Evolutionary conservation across 2,797 vertebrate genomes (phyloP).

Genomic region (Petrocephalus schoutedeni): DNA sequence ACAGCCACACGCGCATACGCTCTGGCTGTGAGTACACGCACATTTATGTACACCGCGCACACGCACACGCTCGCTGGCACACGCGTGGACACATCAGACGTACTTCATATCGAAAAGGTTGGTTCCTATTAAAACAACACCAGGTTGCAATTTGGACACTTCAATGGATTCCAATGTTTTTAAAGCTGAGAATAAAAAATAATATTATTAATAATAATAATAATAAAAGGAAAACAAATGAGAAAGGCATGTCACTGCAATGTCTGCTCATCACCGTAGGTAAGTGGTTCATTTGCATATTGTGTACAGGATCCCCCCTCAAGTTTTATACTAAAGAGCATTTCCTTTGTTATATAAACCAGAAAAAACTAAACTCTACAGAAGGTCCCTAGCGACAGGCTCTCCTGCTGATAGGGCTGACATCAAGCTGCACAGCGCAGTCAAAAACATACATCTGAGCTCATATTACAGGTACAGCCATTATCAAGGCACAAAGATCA

Average conservation of each 20-base stretch:
- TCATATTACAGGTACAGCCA: slow-evolving; percentile 86
- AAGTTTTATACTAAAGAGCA: slow-evolving; percentile 69
- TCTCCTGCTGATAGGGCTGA: slow-evolving; percentile 77
- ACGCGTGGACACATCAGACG: slow-evolving; percentile 58
- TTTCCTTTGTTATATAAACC: slow-evolving; percentile 85
- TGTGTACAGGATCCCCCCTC: slow-evolving; percentile 70
- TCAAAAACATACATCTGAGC: slow-evolving; percentile 86
- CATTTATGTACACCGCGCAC: slow-evolving; percentile 19
- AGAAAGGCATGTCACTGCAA: slow-evolving; percentile 77
- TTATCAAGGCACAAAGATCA: slow-evolving; percentile 84
- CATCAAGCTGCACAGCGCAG: slow-evolving; percentile 92
- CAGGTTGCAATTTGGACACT: slow-evolving; percentile 80
- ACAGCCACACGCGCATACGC: slow-evolving; percentile 36
- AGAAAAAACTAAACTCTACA: slow-evolving; percentile 82
- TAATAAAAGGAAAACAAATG: slow-evolving; percentile 44
- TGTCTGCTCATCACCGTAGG: slow-evolving; percentile 75
- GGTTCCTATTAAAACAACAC: slow-evolving; percentile 82
- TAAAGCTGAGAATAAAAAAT: slow-evolving; percentile 74
- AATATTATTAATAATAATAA: slow-evolving; percentile 42
- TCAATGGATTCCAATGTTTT: slow-evolving; percentile 77
- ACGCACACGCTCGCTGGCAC: slow-evolving; percentile 49
- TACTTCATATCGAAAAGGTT: slow-evolving; percentile 65
- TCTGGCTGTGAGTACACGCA: slow-evolving; percentile 11
- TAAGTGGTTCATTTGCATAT: slow-evolving; percentile 89
- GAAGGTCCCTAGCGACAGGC: slow-evolving; percentile 77